phyloP scores from a whole-genome alignment of 2,888 invertebrate species.

The Diachrysia chrysitis region DNA sequence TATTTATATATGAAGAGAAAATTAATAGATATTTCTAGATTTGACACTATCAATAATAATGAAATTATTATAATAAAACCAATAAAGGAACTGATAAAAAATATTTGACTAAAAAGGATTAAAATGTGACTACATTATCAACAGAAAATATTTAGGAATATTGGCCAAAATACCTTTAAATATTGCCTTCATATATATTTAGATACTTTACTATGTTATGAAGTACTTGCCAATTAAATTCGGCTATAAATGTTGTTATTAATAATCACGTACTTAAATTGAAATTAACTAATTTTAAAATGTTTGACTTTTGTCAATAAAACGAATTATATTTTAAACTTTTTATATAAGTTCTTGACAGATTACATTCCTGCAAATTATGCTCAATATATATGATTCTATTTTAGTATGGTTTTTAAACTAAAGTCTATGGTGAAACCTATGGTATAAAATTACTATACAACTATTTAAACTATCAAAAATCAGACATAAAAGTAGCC shows the following conservation, averaged over 20 bases:
- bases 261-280: not conserved
- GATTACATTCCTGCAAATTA: not conserved
- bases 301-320: constrained; percentile 1
- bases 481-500: too few relatives aligned
- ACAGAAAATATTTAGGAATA: constrained; percentile 40
- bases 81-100: too few relatives aligned
- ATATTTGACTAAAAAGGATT: too few relatives aligned
- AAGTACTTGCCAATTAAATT: constrained; percentile 45
- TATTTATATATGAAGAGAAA: too few relatives aligned
- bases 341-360: not conserved
- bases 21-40: too few relatives aligned
- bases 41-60: too few relatives aligned
- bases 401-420: not conserved
- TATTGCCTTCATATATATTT: constrained; percentile 41
- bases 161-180: constrained; percentile 49
- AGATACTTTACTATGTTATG: not conserved
- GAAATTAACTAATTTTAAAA: not conserved
- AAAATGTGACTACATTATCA: constrained; percentile 24
- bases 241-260: not conserved
- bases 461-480: too few relatives aligned
- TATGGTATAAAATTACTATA: too few relatives aligned
- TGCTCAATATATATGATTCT: not conserved
- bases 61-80: too few relatives aligned
- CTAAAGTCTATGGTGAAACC: not conserved
- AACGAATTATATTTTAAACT: constrained; percentile 1